These are phyloP conservation scores for Orbicella faveolata DNA, from an alignment of 64 coral and sea anemone genomes.

Conservation along the genomic window DNA sequence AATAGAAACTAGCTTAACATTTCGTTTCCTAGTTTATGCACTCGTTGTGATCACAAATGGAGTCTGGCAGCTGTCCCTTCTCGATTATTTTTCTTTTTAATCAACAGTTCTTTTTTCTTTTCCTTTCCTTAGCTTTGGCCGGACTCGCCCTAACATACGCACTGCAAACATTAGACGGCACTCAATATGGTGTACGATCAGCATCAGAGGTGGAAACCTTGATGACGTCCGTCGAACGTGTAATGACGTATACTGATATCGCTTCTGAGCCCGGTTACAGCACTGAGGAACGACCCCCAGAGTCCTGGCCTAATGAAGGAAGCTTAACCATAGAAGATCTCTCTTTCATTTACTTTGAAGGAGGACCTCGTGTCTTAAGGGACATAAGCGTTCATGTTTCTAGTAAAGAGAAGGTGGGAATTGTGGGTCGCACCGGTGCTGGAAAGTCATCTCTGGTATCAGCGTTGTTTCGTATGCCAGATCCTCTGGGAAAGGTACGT, in stretches of 20 bases:
- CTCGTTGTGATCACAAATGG: too few relatives aligned
- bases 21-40: too few relatives aligned
- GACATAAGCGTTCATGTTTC: not conserved
- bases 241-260: not conserved
- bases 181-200: not conserved
- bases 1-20: too few relatives aligned
- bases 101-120: not conserved
- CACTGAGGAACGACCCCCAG: not conserved
- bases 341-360: not conserved
- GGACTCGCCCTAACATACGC: not conserved
- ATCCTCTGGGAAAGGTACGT: not conserved
- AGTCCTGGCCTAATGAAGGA: conserved; percentile 45
- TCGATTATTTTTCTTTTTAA: too few relatives aligned
- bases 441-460: not conserved
- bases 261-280: conserved; percentile 47
- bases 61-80: too few relatives aligned
- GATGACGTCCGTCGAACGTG: not conserved
- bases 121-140: not conserved
- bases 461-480: not conserved
- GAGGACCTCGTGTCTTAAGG: not conserved
- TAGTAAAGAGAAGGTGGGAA: not conserved
- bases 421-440: not conserved
- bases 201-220: not conserved
- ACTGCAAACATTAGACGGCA: not conserved
- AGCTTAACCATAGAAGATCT: conserved; percentile 6